Percentiles rank a stretch among this genome's conserved stretches.
phyloP scores from a whole-genome alignment of 1,140 invertebrate species.

The Cylas formicarius region DNA sequence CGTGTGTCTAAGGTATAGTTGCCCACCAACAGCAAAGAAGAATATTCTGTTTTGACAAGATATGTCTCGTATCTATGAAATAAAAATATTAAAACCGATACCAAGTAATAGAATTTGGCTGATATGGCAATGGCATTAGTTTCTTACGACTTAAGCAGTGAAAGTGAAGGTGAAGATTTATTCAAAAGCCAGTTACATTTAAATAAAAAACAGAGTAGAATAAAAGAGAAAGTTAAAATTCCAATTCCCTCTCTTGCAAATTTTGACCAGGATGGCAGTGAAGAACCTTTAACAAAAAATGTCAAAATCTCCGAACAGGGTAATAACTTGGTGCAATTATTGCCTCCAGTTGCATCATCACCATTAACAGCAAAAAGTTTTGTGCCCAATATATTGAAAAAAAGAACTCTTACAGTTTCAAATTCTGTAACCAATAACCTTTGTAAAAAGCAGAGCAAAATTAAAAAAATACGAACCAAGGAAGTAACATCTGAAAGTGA shows the following conservation, averaged over 20 bases:
- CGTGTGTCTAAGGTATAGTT: no score
- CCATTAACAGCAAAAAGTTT: slow-evolving; percentile 29
- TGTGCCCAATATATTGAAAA: slow-evolving; percentile 21
- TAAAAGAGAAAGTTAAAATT: slow-evolving; percentile 32
- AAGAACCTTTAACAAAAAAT: slow-evolving; percentile 25
- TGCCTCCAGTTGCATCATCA: slow-evolving; percentile 32
- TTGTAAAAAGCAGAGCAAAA: no score
- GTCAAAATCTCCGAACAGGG: slow-evolving; percentile 25
- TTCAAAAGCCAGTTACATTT: no score
- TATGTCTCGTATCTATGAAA: no score
- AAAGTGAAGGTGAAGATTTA: slow-evolving; percentile 30
- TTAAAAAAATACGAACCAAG: slow-evolving; percentile 5
- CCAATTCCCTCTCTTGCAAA: slow-evolving; percentile 32
- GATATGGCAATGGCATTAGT: slow-evolving; percentile 37
- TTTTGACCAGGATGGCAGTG: slow-evolving; percentile 26
- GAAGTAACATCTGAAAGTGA: slow-evolving; percentile 15
- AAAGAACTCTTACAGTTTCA: slow-evolving; percentile 15
- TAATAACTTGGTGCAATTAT: slow-evolving; percentile 27
- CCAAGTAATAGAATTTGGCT: no score
- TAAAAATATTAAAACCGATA: no score
- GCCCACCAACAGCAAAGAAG: no score
- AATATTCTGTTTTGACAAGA: no score
- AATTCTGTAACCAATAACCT: no score
- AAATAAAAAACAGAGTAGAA: slow-evolving; percentile 27
- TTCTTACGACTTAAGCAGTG: slow-evolving; percentile 32